These are phyloP conservation scores for Acestrorhynchus altus DNA, from an alignment of 2,797 vertebrate species.

Conservation along the genomic window DNA sequence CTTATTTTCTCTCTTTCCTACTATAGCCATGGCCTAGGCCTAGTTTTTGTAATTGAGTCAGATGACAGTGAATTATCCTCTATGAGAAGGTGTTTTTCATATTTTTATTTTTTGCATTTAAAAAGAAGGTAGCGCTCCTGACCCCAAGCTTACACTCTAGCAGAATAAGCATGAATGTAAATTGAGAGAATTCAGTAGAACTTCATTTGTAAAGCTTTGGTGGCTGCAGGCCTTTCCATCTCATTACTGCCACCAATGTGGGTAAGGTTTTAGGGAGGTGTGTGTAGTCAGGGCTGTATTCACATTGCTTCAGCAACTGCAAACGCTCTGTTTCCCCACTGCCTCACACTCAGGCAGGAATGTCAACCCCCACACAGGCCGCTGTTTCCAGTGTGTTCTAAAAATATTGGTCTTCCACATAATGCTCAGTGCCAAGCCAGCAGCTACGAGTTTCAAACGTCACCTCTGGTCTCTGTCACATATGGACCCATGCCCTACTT, in stretches of 20 bases:
- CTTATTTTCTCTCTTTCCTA: neutral
- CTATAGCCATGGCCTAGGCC: neutral
- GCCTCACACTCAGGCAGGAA: conserved; percentile 36
- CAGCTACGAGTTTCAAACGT: conserved; percentile 16
- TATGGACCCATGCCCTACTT: conserved; percentile 41
- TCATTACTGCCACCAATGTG: too few relatives aligned
- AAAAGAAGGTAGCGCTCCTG: neutral
- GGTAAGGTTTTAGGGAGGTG: neutral
- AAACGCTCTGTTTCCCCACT: conserved; percentile 24
- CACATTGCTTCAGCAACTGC: conserved; percentile 28
- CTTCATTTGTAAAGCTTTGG: conserved; percentile 4
- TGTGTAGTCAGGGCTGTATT: neutral
- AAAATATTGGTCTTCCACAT: conserved; percentile 47
- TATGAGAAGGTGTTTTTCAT: neutral
- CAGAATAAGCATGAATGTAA: neutral
- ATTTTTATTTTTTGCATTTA: neutral
- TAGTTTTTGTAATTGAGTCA: neutral
- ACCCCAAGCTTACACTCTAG: neutral
- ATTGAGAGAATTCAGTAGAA: neutral
- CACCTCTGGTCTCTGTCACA: conserved; percentile 34
- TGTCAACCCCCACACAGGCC: conserved; percentile 33
- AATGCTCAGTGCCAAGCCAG: conserved; percentile 24
- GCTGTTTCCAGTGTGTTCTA: conserved; percentile 26
- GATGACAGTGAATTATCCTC: neutral
- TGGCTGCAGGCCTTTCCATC: neutral